A percentile compares a stretch with the other conserved stretches of the same genome.
Conservation (phyloP, 2,113 vertebrate genomes). For the Castor canadensis region DNA sequence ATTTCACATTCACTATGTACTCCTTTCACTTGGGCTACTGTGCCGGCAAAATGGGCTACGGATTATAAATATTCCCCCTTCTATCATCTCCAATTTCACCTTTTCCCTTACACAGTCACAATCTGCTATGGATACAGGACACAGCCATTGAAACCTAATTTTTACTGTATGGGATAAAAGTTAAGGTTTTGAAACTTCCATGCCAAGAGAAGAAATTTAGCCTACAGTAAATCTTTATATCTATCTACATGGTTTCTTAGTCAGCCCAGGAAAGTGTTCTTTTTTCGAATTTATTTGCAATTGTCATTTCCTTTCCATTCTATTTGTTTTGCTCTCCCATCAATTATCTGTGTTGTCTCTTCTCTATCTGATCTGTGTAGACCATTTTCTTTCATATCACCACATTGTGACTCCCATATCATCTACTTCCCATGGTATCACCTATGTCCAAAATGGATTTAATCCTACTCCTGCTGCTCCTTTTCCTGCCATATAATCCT, state of each 20-base stretch:
- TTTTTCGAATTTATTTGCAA: background rate
- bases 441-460: background rate
- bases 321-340: background rate
- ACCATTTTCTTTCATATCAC: background rate
- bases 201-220: background rate
- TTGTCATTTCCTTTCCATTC: background rate
- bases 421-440: background rate
- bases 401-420: background rate
- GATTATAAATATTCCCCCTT: background rate
- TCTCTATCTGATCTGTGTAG: background rate
- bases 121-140: too few relatives aligned
- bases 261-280: background rate
- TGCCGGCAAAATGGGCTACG: fast-evolving
- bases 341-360: background rate
- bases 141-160: background rate
- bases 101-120: background rate
- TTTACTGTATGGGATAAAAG: background rate
- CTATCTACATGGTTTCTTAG: background rate
- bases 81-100: background rate
- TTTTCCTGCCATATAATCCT: background rate
- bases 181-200: background rate
- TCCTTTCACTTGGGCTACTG: background rate
- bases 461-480: background rate
- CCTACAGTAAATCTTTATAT: background rate
- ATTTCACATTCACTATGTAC: background rate